phyloP scores from a whole-genome alignment of 1,140 invertebrate species.

The Diplogasteroides magnus region DNA sequence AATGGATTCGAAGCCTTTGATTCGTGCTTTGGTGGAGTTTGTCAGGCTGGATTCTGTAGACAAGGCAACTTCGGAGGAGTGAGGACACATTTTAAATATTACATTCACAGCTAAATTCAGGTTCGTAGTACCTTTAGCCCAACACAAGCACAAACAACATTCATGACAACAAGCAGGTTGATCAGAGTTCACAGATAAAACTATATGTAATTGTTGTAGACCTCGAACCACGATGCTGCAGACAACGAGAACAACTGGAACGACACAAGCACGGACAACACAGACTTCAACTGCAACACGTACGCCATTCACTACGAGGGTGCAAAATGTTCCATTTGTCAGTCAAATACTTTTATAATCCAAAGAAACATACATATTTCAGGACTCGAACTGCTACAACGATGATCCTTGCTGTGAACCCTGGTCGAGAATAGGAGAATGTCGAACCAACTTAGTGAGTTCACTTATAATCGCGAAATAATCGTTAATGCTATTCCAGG shows the following conservation, averaged over 20 bases:
- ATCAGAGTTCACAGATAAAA: not conserved
- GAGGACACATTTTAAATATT: constrained; percentile 1
- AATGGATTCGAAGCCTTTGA: constrained; percentile 48
- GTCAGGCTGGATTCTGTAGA: constrained; percentile 44
- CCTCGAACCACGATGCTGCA: not conserved
- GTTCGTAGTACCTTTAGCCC: constrained; percentile 4
- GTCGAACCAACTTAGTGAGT: constrained; percentile 12
- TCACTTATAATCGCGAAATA: not conserved
- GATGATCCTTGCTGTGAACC: constrained; percentile 48
- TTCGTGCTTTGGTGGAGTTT: constrained; percentile 46
- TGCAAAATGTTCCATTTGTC: constrained; percentile 32
- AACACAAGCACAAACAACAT: constrained; percentile 6
- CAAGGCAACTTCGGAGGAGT: constrained; percentile 44
- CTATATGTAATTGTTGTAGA: not conserved
- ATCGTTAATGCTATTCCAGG: not conserved
- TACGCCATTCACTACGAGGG: constrained; percentile 43
- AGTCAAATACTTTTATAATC: not conserved
- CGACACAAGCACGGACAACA: constrained; percentile 6
- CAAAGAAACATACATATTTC: not conserved
- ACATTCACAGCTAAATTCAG: not conserved
- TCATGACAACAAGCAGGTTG: constrained; percentile 16
- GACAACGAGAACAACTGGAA: constrained; percentile 16
- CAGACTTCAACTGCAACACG: constrained; percentile 12
- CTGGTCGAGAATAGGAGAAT: constrained; percentile 41
- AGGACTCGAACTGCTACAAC: not conserved